Base-by-base conservation (phyloP, 2,888 invertebrate genomes). In the Spodoptera picta region DNA sequence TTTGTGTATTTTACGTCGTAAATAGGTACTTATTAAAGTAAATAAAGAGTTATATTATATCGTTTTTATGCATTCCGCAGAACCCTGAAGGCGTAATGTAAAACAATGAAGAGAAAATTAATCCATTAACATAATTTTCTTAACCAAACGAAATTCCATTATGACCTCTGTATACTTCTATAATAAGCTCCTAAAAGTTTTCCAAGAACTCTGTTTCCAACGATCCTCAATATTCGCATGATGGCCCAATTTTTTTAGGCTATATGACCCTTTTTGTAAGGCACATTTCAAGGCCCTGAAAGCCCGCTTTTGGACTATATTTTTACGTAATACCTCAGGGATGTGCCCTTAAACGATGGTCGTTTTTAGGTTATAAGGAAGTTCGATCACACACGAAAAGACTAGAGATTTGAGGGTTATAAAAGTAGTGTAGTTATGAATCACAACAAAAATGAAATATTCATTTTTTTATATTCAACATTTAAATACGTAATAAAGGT, bases 271-370 rank as follows among this genome's bases (percentile, higher is more conserved):
- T 55, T 51, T 47, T 14, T 19, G 11, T n/a, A 14, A 60, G 49
- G 44, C 63, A 77, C 52, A 74, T 77, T 68, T 41, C 41, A 31
- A 42, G 46, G 19, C 27, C 46, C 49, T 48, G 19, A 60, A 49
- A 36, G 44, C 36, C 45, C 53, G 11, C 12, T 48, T 57, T 58
- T 57, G 27, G 49, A 27, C 23, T 60, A 45, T 59, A 60, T 60
- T 73, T 66, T 60, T 67, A 41, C 36, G 48, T 54, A 27, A 54
- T 50, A 55, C 31, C 19, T 43, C 31, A 61, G 47, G 47, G 45
- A 49, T 50, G 60, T 41, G 41, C 47, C 42, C 51, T 27, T 54
- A 60, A 73, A 60, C 31, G 68, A 23, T 53, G 7, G 47, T 59
- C 44, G n/a, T 57, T 61, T 55, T 45, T 45, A 59, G 23, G 31